phyloP scores from a whole-genome alignment of 2,888 invertebrate species.

The Phortica okadai region DNA sequence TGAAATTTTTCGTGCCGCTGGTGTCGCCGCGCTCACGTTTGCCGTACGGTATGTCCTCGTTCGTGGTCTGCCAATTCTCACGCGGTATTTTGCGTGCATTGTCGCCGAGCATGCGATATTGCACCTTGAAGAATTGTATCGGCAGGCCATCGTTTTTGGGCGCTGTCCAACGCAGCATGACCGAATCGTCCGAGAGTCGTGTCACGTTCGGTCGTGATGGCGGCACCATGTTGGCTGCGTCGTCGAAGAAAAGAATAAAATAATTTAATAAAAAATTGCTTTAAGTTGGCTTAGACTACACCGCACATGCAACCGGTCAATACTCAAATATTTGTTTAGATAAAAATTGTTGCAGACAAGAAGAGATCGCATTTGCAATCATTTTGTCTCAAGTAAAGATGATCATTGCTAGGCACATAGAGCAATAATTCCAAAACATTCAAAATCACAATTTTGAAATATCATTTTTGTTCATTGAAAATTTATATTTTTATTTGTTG shows the following conservation, averaged over 20 bases:
- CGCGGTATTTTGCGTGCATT: conserved; percentile 75
- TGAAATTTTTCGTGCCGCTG: conserved; percentile 71
- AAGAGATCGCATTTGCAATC: too few relatives aligned
- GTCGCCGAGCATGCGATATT: conserved; percentile 79
- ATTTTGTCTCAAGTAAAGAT: too few relatives aligned
- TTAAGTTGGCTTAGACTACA: too few relatives aligned
- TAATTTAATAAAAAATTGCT: not conserved
- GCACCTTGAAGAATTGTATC: conserved; percentile 93
- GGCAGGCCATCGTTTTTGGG: conserved; percentile 89
- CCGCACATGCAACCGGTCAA: too few relatives aligned
- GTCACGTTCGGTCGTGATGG: conserved; percentile 92
- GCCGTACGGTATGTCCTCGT: conserved; percentile 84
- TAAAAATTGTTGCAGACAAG: too few relatives aligned
- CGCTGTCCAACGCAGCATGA: conserved; percentile 93
- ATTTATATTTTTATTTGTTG: too few relatives aligned
- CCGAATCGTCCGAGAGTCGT: conserved; percentile 90
- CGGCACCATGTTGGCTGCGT: conserved; percentile 85
- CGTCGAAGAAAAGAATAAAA: conserved; percentile 10
- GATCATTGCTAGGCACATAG: too few relatives aligned
- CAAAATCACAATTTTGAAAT: too few relatives aligned
- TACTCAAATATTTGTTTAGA: too few relatives aligned
- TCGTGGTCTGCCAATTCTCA: conserved; percentile 87
- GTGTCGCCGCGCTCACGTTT: conserved; percentile 62
- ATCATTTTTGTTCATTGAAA: too few relatives aligned
- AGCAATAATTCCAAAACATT: too few relatives aligned